Evolutionary conservation across 2,797 vertebrate genomes (phyloP).

Genomic region (Pipistrellus pipistrellus): DNA sequence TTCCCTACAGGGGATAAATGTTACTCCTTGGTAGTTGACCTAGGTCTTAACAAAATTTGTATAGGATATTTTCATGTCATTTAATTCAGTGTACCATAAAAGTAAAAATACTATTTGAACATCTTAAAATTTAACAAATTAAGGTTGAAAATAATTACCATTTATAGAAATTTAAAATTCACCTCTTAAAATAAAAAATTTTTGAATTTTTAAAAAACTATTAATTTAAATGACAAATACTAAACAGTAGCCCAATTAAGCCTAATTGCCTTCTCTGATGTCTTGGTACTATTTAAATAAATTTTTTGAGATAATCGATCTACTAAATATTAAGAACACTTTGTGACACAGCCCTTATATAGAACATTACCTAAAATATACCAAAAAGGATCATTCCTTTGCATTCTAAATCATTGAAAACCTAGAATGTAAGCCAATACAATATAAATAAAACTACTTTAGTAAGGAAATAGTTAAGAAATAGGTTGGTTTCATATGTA

Average conservation of each 20-base stretch:
- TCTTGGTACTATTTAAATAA: slow-evolving; percentile 52
- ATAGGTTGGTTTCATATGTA: slow-evolving; percentile 38
- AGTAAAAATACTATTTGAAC: slow-evolving; percentile 59
- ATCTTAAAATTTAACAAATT: slow-evolving; percentile 57
- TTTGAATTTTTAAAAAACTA: neutral
- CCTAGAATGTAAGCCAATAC: slow-evolving; percentile 10
- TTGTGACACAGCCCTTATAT: slow-evolving; percentile 6
- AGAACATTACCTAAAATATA: slow-evolving; percentile 44
- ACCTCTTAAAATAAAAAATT: slow-evolving; percentile 26
- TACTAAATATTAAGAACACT: slow-evolving; percentile 51
- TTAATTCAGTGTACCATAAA: slow-evolving; percentile 22
- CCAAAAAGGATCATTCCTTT: slow-evolving; percentile 35
- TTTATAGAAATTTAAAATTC: slow-evolving; percentile 65
- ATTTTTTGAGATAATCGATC: slow-evolving; percentile 12
- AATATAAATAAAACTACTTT: slow-evolving; percentile 33
- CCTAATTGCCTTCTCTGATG: slow-evolving; percentile 14
- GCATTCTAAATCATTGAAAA: slow-evolving; percentile 45
- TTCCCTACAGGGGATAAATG: neutral
- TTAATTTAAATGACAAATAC: slow-evolving; percentile 39
- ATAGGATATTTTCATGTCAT: slow-evolving; percentile 16
- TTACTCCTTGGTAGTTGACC: neutral
- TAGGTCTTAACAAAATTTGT: slow-evolving; percentile 54
- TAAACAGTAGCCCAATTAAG: slow-evolving; percentile 44
- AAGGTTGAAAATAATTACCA: slow-evolving; percentile 54
- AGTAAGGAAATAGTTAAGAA: neutral